These are phyloP conservation scores for Mongoloraphidia duomilia DNA, from an alignment of 2,888 invertebrate species.

Conservation along the genomic window DNA sequence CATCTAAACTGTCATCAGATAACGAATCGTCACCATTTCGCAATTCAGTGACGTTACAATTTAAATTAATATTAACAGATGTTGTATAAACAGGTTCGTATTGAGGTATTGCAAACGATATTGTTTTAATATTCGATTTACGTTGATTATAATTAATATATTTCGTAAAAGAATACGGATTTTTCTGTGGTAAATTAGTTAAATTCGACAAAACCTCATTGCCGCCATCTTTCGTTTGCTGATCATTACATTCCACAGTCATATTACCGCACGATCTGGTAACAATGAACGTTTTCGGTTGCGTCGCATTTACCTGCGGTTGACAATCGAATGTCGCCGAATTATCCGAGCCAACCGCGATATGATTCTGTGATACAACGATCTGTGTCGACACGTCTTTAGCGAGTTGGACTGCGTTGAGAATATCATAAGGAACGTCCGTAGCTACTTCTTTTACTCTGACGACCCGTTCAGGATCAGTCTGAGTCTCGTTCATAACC, in stretches of 20 bases:
- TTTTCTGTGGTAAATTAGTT: conserved; percentile 27
- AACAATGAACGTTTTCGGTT: conserved; percentile 24
- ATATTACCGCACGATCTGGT: conserved; percentile 29
- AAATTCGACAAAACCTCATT: conserved; percentile 14
- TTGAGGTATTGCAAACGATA: conserved; percentile 26
- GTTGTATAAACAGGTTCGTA: conserved; percentile 30
- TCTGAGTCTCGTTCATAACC: conserved; percentile 42
- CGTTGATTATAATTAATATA: conserved; percentile 18
- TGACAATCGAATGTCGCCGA: conserved; percentile 11
- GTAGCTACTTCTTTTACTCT: conserved; percentile 42
- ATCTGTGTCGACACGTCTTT: conserved; percentile 27
- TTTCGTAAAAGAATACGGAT: conserved; percentile 20
- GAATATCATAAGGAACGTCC: conserved; percentile 39
- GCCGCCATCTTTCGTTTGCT: conserved; percentile 4
- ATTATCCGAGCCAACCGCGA: conserved; percentile 33
- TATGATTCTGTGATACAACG: conserved; percentile 31
- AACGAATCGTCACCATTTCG: conserved; percentile 26
- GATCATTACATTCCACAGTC: conserved; percentile 8
- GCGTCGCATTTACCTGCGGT: conserved; percentile 3
- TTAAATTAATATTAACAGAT: conserved; percentile 44
- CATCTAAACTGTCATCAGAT: conserved; percentile 37
- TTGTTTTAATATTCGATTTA: conserved; percentile 14
- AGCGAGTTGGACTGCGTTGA: conserved; percentile 28
- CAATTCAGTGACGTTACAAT: conserved; percentile 33
- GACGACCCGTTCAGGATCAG: conserved; percentile 31